phyloP scores from a whole-genome alignment of 2,797 vertebrate species.

The Silurus lanzhouensis region DNA sequence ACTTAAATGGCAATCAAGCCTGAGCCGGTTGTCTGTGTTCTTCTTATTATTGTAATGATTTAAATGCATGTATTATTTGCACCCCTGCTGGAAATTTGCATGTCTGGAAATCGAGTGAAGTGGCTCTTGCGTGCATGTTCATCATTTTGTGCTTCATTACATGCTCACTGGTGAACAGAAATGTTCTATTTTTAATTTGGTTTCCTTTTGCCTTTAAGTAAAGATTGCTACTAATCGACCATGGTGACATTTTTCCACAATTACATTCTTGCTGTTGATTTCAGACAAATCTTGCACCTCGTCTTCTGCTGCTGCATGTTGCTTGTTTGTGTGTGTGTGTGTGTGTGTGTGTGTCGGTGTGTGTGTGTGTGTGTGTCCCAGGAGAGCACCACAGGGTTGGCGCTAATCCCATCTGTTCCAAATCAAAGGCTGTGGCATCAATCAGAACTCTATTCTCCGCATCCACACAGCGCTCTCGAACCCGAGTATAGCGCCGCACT shows the following conservation, averaged over 20 bases:
- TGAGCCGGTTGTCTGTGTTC: constrained; percentile 36
- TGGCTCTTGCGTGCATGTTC: constrained; percentile 59
- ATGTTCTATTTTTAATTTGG: constrained; percentile 55
- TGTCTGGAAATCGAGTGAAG: constrained; percentile 64
- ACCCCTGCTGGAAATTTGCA: constrained; percentile 62
- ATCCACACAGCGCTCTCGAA: constrained; percentile 20
- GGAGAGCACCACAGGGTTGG: constrained; percentile 53
- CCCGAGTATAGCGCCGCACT: background rate
- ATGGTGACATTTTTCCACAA: constrained; percentile 74
- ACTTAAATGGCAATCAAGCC: constrained; percentile 48
- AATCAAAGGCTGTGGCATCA: constrained; percentile 53
- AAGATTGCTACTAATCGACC: constrained; percentile 76
- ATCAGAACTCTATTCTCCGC: constrained; percentile 51
- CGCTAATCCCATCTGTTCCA: constrained; percentile 41
- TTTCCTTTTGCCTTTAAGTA: constrained; percentile 68
- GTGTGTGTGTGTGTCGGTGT: constrained; percentile 7
- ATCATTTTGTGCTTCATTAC: constrained; percentile 72
- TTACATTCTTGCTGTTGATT: constrained; percentile 68
- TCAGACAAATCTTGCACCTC: constrained; percentile 60
- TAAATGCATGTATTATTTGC: constrained; percentile 50
- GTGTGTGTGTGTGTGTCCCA: constrained; percentile 42
- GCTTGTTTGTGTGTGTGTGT: constrained; percentile 10
- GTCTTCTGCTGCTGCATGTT: constrained; percentile 47
- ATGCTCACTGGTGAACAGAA: constrained; percentile 69
- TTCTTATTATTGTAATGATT: constrained; percentile 42